Percentiles rank a stretch among this genome's conserved stretches.
Conservation (phyloP, 37 sponge, comb jelly and placozoan genomes). For the Oscarella lobularis region DNA sequence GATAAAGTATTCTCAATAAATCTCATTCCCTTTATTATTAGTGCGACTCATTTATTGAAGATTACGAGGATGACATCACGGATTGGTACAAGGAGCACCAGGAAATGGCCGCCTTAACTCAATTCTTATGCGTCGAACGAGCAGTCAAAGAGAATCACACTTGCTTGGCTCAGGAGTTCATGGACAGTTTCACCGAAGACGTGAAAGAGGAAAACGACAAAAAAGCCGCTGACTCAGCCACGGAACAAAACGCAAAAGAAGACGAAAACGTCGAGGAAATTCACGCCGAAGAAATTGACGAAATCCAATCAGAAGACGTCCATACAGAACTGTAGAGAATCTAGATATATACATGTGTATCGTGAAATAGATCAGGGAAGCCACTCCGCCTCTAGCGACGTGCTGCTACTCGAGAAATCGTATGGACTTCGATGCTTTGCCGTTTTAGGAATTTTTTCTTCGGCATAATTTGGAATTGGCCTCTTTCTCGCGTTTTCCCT, state of each 20-base stretch:
- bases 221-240: neutral
- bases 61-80: neutral
- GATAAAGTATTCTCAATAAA: too few species aligned
- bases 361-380: too few species aligned
- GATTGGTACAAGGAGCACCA: neutral
- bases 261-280: neutral
- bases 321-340: too few species aligned
- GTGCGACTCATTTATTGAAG: neutral
- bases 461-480: too few species aligned
- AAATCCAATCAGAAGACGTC: too few species aligned
- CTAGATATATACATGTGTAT: too few species aligned
- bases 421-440: too few species aligned
- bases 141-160: neutral
- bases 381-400: too few species aligned
- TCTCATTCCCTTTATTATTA: too few species aligned
- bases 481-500: too few species aligned
- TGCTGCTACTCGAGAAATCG: too few species aligned
- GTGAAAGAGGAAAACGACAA: neutral
- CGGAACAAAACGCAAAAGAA: neutral
- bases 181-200: neutral
- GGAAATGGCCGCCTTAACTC: neutral
- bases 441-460: too few species aligned
- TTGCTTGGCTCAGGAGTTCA: neutral
- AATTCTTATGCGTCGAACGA: neutral
- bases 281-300: neutral